Evolutionary conservation across 1,140 invertebrate genomes (phyloP).

Genomic region (Callitettix versicolor): DNA sequence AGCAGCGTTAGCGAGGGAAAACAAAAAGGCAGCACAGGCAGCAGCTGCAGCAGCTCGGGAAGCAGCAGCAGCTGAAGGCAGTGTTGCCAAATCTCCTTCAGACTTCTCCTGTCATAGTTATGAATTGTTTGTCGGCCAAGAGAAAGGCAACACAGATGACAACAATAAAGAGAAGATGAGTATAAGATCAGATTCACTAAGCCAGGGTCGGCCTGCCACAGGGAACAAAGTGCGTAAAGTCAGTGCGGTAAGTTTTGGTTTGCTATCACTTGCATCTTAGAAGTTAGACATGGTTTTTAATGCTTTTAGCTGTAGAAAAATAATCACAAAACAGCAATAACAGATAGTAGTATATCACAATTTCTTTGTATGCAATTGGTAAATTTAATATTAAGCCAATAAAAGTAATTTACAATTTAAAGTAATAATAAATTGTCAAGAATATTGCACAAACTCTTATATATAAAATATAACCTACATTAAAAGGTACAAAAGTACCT

Average conservation of each 20-base stretch:
- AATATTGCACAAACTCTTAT: too few relatives aligned
- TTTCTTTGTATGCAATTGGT: too few relatives aligned
- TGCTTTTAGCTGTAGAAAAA: too few relatives aligned
- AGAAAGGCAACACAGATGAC: conserved; percentile 72
- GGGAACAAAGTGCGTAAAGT: conserved; percentile 67
- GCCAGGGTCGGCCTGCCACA: conserved; percentile 52
- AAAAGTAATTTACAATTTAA: too few relatives aligned
- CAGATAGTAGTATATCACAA: too few relatives aligned
- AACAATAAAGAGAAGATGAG: conserved; percentile 85
- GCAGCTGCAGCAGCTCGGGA: conserved; percentile 40
- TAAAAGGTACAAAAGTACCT: too few relatives aligned
- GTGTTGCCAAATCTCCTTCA: conserved; percentile 72
- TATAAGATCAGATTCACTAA: conserved; percentile 76
- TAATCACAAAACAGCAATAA: too few relatives aligned
- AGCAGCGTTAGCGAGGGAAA: conserved; percentile 59
- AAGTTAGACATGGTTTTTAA: too few relatives aligned
- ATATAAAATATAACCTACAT: too few relatives aligned
- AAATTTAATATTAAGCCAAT: too few relatives aligned
- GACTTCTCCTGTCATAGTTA: conserved; percentile 82
- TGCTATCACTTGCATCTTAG: too few relatives aligned
- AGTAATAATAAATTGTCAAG: too few relatives aligned
- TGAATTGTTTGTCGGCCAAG: conserved; percentile 77
- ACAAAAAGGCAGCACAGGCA: conserved; percentile 54
- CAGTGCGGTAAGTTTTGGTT: conserved; percentile 65
- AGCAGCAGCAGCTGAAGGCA: conserved; percentile 36